phyloP scores from a whole-genome alignment of 2,888 invertebrate species.

The Ormyrus pomaceus region DNA sequence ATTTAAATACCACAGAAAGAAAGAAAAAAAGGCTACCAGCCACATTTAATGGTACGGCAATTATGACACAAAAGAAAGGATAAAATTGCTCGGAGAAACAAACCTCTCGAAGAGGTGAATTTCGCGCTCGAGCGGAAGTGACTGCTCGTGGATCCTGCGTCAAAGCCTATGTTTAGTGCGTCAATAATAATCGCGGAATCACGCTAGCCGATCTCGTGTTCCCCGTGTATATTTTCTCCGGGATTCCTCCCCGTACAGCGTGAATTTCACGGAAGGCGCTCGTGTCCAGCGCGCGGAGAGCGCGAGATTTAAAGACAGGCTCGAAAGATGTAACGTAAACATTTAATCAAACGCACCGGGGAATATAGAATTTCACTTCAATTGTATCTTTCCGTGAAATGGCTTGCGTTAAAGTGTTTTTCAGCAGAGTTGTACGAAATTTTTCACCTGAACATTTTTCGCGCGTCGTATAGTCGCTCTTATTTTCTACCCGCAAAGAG shows the following conservation, averaged over 20 bases:
- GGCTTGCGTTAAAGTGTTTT: background rate
- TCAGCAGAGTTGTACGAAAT: background rate
- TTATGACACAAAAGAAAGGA: too few relatives aligned
- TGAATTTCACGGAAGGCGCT: slow-evolving; percentile 43
- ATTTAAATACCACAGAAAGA: too few relatives aligned
- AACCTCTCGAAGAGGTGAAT: slow-evolving; percentile 20
- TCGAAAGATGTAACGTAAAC: slow-evolving; percentile 44
- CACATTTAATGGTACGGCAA: too few relatives aligned
- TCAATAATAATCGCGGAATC: slow-evolving; percentile 60
- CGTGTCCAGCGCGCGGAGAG: slow-evolving; percentile 18
- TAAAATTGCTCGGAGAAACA: slow-evolving; percentile 21
- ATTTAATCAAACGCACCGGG: slow-evolving; percentile 32
- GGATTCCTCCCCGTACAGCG: slow-evolving; percentile 43
- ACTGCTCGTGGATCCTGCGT: slow-evolving; percentile 31
- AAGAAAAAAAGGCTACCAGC: too few relatives aligned
- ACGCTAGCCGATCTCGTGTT: slow-evolving; percentile 52
- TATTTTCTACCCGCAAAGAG: too few relatives aligned
- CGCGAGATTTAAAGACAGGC: slow-evolving; percentile 33
- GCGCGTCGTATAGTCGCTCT: too few relatives aligned
- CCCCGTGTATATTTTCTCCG: slow-evolving; percentile 60
- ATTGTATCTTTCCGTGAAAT: background rate
- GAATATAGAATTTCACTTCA: slow-evolving; percentile 21
- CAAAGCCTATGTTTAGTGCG: slow-evolving; percentile 58
- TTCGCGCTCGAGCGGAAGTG: slow-evolving; percentile 33
- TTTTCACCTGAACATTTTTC: too few relatives aligned